A percentile compares a stretch with the other conserved stretches of the same genome.
Evolutionary conservation across 2,888 invertebrate genomes (phyloP).

Genomic region (Coremacera marginata): DNA sequence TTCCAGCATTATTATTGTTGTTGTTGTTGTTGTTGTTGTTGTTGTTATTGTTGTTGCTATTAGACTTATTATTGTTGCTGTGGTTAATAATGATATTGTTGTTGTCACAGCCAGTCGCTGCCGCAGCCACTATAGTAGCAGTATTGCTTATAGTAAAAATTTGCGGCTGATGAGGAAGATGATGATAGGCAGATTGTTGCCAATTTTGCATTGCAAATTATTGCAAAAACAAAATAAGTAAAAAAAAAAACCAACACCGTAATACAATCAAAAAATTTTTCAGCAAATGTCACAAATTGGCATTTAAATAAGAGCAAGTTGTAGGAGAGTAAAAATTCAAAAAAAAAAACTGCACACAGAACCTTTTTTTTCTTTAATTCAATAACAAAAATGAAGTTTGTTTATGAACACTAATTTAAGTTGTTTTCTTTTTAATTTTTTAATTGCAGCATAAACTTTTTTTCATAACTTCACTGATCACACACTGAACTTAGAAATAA

Average conservation of each 20-base stretch:
- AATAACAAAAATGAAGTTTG: not conserved
- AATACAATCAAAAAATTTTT: not conserved
- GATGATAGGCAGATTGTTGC: conserved; percentile 55
- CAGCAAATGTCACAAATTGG: not conserved
- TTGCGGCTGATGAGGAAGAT: conserved; percentile 46
- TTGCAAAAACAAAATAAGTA: conserved; percentile 28
- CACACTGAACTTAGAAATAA: too few species aligned
- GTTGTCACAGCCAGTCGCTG: conserved; percentile 48
- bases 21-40: conserved; percentile 43
- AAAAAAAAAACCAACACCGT: not conserved
- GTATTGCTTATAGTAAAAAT: conserved; percentile 49
- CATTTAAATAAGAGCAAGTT: not conserved
- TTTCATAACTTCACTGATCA: too few species aligned
- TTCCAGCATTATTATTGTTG: conserved; percentile 55
- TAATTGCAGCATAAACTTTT: not conserved
- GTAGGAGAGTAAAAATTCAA: not conserved
- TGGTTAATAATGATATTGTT: conserved; percentile 42
- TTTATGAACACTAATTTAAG: too few species aligned
- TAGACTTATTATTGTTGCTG: conserved; percentile 37
- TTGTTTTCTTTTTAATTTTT: not conserved
- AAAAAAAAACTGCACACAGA: not conserved
- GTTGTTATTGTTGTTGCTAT: too few species aligned
- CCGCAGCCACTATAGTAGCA: conserved; percentile 40
- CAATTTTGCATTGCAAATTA: conserved; percentile 64
- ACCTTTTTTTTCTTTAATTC: not conserved